Conservation (phyloP, 2,113 vertebrate species). For the Hippolais icterina region DNA sequence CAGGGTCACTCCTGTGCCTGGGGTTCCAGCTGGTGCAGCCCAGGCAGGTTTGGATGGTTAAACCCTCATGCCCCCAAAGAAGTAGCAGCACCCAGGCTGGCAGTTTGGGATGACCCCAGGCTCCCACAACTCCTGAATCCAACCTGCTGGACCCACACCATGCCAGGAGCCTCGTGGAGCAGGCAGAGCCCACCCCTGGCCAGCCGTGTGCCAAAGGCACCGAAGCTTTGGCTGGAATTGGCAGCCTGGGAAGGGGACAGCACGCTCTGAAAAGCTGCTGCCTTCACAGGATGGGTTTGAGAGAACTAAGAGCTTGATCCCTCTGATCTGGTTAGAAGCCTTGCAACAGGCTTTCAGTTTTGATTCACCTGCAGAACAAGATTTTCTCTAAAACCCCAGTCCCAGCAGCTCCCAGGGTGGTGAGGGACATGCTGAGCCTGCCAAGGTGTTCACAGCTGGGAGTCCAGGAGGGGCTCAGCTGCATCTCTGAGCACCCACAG, state of each 20-base stretch:
- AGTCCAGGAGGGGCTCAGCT: background rate
- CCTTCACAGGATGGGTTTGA: background rate
- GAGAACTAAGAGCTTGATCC: background rate
- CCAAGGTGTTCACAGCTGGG: background rate
- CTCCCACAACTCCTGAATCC: background rate
- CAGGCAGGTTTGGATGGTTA: background rate
- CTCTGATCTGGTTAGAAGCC: background rate
- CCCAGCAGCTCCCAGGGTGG: background rate
- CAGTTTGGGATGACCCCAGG: background rate
- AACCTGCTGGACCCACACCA: background rate
- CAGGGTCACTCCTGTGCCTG: background rate
- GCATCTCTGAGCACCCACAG: background rate
- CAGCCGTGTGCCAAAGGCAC: background rate
- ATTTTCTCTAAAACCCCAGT: background rate
- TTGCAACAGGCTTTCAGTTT: background rate
- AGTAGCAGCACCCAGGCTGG: background rate
- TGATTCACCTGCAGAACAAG: background rate
- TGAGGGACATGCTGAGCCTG: background rate
- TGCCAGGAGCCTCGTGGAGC: fast-evolving
- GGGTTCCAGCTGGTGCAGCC: background rate
- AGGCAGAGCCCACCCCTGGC: background rate
- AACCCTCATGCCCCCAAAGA: background rate
- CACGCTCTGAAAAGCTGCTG: background rate
- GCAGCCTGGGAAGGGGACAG: background rate
- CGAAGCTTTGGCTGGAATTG: background rate